phyloP scores from a whole-genome alignment of 1,140 invertebrate species.

The Plutomurus gul region DNA sequence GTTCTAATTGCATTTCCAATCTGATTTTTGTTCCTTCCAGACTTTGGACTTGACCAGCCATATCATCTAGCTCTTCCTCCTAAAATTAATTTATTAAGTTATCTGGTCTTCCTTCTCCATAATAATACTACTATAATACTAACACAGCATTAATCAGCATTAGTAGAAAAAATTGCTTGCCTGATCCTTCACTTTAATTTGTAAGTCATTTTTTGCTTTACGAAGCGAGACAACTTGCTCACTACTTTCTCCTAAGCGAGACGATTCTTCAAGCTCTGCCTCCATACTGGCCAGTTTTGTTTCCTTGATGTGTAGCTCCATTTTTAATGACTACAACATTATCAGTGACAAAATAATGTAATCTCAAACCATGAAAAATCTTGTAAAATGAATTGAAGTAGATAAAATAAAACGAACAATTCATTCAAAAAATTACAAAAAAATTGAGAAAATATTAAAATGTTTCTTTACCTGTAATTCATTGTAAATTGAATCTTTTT shows the following conservation, averaged over 20 bases:
- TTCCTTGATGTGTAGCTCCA: conserved; percentile 85
- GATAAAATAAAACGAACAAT: not conserved
- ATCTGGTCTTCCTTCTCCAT: not conserved
- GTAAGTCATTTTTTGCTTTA: conserved; percentile 83
- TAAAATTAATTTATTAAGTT: conserved; percentile 35
- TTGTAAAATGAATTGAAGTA: too few species aligned
- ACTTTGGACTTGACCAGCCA: conserved; percentile 81
- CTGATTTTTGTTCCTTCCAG: conserved; percentile 86
- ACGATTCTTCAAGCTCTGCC: conserved; percentile 82
- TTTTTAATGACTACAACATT: conserved; percentile 72
- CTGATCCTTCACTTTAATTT: conserved; percentile 83
- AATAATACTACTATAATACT: not conserved
- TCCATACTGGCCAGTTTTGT: conserved; percentile 77
- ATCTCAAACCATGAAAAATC: too few species aligned
- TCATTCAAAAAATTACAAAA: not conserved
- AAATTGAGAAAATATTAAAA: not conserved
- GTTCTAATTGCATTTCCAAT: conserved; percentile 90
- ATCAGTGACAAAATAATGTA: conserved; percentile 49
- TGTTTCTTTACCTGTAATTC: conserved; percentile 59
- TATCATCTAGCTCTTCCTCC: conserved; percentile 92
- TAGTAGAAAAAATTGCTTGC: conserved; percentile 43
- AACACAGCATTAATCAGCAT: not conserved
- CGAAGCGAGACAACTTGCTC: conserved; percentile 81
- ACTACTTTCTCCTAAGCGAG: conserved; percentile 79
- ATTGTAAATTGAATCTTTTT: conserved; percentile 62